Conservation (phyloP, 1,140 invertebrate genomes). For the Procambarus clarkii region DNA sequence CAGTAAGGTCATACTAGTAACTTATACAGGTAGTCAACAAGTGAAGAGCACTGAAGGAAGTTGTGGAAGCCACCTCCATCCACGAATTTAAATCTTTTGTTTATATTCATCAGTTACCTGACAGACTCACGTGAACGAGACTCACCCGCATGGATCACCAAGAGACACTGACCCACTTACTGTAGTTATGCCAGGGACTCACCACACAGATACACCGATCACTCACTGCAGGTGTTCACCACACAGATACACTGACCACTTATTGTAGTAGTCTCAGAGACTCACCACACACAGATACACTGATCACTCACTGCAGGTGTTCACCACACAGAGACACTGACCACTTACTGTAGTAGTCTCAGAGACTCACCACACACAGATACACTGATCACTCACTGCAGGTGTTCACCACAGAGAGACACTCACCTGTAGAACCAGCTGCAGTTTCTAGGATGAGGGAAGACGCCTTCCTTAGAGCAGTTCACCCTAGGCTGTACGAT, state of each 20-base stretch:
- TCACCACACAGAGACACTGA: not conserved
- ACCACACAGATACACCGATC: not conserved
- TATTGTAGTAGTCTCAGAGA: not conserved
- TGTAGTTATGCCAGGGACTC: too few species aligned
- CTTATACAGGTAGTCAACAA: too few species aligned
- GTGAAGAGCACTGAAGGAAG: too few species aligned
- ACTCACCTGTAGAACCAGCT: conserved; percentile 55
- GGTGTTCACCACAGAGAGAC: too few species aligned
- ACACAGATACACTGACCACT: not conserved
- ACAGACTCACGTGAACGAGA: too few species aligned
- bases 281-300: too few species aligned
- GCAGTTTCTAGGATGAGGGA: conserved; percentile 49
- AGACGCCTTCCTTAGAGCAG: conserved; percentile 34
- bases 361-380: not conserved
- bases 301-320: not conserved
- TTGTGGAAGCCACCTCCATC: too few species aligned
- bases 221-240: not conserved
- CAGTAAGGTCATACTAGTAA: too few species aligned
- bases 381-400: not conserved
- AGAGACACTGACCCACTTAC: too few species aligned
- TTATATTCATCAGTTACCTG: too few species aligned
- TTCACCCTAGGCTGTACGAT: conserved; percentile 21
- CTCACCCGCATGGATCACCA: too few species aligned
- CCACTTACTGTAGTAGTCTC: not conserved
- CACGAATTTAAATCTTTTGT: too few species aligned